Evolutionary conservation across 2,888 invertebrate species (phyloP).

Genomic region (Rhodophaea formosa): DNA sequence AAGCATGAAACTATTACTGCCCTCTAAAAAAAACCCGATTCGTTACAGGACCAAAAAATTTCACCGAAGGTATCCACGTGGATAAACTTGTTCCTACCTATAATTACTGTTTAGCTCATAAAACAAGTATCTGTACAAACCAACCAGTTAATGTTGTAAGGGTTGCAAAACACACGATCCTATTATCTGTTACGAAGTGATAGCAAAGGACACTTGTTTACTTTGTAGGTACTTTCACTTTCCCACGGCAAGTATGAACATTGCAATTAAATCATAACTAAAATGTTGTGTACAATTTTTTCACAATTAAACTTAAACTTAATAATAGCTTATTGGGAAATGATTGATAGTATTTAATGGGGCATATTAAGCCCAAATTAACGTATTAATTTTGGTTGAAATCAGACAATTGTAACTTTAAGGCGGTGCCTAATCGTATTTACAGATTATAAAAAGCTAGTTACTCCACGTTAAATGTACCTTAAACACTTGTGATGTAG

Average conservation of each 20-base stretch:
- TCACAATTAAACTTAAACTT: no score
- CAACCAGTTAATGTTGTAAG: slow-evolving; percentile 17
- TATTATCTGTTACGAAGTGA: slow-evolving; percentile 10
- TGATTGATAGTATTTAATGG: no score
- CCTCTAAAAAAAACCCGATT: background rate
- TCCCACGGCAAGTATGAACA: background rate
- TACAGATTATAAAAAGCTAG: no score
- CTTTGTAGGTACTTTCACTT: slow-evolving; percentile 13
- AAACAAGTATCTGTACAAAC: slow-evolving; percentile 18
- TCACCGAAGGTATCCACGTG: slow-evolving; percentile 19
- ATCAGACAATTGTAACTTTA: no score
- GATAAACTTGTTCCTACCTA: slow-evolving; percentile 27
- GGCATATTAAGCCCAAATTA: no score
- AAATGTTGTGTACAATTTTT: no score
- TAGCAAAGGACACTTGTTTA: slow-evolving; percentile 15
- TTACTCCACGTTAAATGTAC: no score
- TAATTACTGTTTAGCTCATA: slow-evolving; percentile 22
- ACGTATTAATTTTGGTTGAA: no score
- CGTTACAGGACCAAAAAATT: background rate
- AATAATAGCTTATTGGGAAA: no score
- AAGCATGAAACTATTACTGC: no score
- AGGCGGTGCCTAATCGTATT: no score
- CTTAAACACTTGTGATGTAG: no score
- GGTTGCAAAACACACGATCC: slow-evolving; percentile 17
- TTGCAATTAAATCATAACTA: background rate